These are phyloP conservation scores for Yponomeuta plumbellus DNA, from an alignment of 2,888 invertebrate species.

Conservation along the genomic window DNA sequence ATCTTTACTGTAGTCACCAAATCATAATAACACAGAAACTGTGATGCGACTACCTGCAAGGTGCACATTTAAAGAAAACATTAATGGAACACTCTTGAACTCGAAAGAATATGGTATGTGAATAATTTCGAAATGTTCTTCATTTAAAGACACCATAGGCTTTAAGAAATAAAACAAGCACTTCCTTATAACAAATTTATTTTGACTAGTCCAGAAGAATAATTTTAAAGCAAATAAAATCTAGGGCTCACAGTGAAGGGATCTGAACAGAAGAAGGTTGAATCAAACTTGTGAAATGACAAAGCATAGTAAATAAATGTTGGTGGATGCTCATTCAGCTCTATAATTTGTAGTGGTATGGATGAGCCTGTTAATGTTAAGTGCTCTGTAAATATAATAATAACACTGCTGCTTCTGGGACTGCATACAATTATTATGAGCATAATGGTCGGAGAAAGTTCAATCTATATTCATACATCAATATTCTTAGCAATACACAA, in stretches of 20 bases:
- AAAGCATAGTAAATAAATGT: background rate
- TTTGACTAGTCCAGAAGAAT: slow-evolving; percentile 64
- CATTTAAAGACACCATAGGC: too few relatives aligned
- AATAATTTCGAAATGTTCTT: too few relatives aligned
- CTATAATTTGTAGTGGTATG: background rate
- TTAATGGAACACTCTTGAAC: too few relatives aligned
- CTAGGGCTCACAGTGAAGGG: background rate
- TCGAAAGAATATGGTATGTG: too few relatives aligned
- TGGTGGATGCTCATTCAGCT: background rate
- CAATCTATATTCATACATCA: too few relatives aligned
- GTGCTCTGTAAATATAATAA: too few relatives aligned
- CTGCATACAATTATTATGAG: background rate
- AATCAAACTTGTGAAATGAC: background rate
- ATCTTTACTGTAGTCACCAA: too few relatives aligned
- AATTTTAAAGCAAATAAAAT: slow-evolving; percentile 24
- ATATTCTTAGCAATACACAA: background rate
- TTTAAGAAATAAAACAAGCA: too few relatives aligned
- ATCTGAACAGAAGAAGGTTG: background rate
- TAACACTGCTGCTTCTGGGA: background rate
- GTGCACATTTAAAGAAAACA: too few relatives aligned
- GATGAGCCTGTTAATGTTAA: background rate
- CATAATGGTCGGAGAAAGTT: background rate
- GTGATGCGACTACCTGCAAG: too few relatives aligned
- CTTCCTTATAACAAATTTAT: slow-evolving; percentile 30
- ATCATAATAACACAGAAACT: too few relatives aligned